Evolutionary conservation across 2,888 invertebrate species (phyloP).

Genomic region (Plemyria rubiginata): DNA sequence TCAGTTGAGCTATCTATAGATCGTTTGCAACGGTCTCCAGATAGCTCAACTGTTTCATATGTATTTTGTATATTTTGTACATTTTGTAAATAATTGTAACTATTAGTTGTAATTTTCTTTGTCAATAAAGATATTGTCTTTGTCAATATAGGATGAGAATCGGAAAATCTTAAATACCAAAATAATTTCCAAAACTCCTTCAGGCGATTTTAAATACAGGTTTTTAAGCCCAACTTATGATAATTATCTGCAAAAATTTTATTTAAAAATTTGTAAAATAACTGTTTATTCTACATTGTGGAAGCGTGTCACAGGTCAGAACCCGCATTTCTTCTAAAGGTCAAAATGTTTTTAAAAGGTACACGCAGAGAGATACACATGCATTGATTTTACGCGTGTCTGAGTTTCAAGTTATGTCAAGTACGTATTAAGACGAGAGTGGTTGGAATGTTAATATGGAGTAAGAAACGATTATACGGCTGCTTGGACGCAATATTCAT

Average conservation of each 20-base stretch:
- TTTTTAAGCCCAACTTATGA: not conserved
- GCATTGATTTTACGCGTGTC: slow-evolving; percentile 37
- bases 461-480: slow-evolving; percentile 41
- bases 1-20: too few species aligned
- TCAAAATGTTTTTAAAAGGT: slow-evolving; percentile 13
- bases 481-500: slow-evolving; percentile 32
- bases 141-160: too few species aligned
- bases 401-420: slow-evolving; percentile 23
- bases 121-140: too few species aligned
- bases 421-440: slow-evolving; percentile 30
- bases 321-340: too few species aligned
- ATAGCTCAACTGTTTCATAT: too few species aligned
- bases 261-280: not conserved
- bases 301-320: slow-evolving; percentile 1
- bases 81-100: too few species aligned
- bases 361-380: slow-evolving; percentile 18
- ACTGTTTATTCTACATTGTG: not conserved
- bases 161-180: too few species aligned
- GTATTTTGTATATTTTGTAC: too few species aligned
- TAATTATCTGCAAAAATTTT: not conserved
- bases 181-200: too few species aligned
- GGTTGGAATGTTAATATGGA: slow-evolving; percentile 34
- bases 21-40: too few species aligned
- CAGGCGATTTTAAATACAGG: not conserved
- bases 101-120: too few species aligned